Evolutionary conservation across 2,888 invertebrate genomes (phyloP), one percentile per base, ranked within the genome.

Genomic region (Drosophila robusta): DNA sequence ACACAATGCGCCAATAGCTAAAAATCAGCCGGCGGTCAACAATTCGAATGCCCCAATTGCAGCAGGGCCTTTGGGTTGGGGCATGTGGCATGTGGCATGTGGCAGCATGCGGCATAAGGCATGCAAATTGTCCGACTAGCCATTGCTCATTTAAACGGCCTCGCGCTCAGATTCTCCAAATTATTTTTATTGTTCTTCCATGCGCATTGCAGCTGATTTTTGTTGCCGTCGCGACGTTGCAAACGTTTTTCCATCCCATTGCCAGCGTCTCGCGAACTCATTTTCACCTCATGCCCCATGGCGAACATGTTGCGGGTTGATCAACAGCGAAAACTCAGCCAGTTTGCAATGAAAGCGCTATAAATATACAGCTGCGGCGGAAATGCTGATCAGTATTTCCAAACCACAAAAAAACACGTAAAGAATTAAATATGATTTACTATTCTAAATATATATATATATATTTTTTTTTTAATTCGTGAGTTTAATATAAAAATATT

Each of bases 21-120:
- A 74, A 74, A 74, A 74, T 74, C 74, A 74, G 74, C 73, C 47
- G 70, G 46, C 69, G 45, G 66, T 47, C 62, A 69, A 73, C 65
- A 73, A 57, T 73, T 60, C 52, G 56, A 61, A 55, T 22, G 18
- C 12, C 29, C 45, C 50, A 60, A 68, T 72, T 73, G 52, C 70
- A 72, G 44, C 42, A 18, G 34, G 16, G 29, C 41, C 36, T 45
- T 41, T 55, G 61, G 6, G 11, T 18, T 18, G 32, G 9, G 39
- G 67, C 50, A 46, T 51, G 49, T 22, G 62, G 57, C 64, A 42
- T 51, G 42, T 24, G 12, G 24, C 38, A n/a, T 50, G 57, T 47
- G 24, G 64, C 38, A 49, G 29, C 29, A 29, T 32, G 38, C 16
- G 38, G 9, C 29, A 29, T 9, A 29, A 29, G 29, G 36, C 47